phyloP scores from a whole-genome alignment of 2,888 invertebrate genomes.

The Parnassius smintheus region DNA sequence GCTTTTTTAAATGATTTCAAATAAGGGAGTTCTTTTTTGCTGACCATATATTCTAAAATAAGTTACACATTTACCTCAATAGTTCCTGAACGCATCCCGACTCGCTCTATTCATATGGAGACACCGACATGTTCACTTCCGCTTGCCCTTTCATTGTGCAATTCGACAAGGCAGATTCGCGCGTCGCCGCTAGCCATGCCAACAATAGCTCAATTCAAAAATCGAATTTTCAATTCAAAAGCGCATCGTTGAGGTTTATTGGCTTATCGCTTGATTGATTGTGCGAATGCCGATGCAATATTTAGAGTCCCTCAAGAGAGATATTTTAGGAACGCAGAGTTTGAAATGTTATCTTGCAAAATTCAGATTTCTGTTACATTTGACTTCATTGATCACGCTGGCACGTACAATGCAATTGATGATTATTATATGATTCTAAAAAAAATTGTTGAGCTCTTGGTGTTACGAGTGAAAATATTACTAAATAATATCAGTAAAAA shows the following conservation, averaged over 20 bases:
- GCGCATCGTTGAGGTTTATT: conserved; percentile 82
- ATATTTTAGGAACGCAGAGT: too few relatives aligned
- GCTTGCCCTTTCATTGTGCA: conserved; percentile 72
- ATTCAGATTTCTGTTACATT: too few relatives aligned
- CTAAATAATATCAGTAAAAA: too few relatives aligned
- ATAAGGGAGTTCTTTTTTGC: conserved; percentile 11
- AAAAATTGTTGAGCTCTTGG: too few relatives aligned
- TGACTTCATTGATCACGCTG: too few relatives aligned
- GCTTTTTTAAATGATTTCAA: too few relatives aligned
- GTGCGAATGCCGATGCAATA: conserved; percentile 68
- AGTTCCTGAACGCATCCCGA: conserved; percentile 66
- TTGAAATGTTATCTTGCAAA: too few relatives aligned
- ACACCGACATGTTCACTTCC: conserved; percentile 71
- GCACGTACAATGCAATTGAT: too few relatives aligned
- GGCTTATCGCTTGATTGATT: conserved; percentile 82
- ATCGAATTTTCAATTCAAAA: conserved; percentile 78
- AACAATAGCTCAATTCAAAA: conserved; percentile 72
- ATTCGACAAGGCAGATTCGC: conserved; percentile 69
- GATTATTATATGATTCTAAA: too few relatives aligned
- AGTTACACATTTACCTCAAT: conserved; percentile 57
- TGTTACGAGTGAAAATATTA: too few relatives aligned
- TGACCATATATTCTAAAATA: conserved; percentile 33
- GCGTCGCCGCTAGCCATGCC: conserved; percentile 69
- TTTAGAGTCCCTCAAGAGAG: conserved; percentile 33
- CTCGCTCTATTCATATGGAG: conserved; percentile 62